Conservation (phyloP, 2,113 vertebrate genomes). For the Calcarius ornatus region DNA sequence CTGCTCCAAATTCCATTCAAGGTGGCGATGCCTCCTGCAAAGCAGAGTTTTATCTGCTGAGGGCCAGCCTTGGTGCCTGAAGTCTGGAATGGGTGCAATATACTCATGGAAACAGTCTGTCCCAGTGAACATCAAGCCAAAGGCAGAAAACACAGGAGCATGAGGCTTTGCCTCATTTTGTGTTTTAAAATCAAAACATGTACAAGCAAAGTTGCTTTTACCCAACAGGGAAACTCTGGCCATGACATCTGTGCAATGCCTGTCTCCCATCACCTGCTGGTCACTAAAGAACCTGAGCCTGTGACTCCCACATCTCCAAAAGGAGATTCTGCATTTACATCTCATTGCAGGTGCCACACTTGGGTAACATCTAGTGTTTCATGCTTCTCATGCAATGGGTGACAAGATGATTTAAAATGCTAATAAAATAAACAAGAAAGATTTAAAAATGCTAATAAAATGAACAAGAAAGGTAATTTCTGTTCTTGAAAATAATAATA, state of each 20-base stretch:
- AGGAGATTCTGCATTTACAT: neutral
- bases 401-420: neutral
- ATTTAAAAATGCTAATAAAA: neutral
- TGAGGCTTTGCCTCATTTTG: neutral
- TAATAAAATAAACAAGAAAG: neutral
- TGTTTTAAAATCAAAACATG: neutral
- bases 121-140: neutral
- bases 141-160: neutral
- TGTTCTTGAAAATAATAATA: neutral
- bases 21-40: neutral
- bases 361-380: neutral
- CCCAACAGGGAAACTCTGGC: neutral
- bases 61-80: neutral
- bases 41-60: neutral
- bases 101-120: neutral
- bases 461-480: neutral
- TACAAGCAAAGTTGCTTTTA: neutral
- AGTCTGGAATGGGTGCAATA: neutral
- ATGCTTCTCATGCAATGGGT: neutral
- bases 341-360: neutral
- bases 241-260: neutral
- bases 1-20: rapidly evolving
- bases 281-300: neutral
- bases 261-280: neutral
- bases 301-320: neutral